Percentiles rank a stretch among this genome's conserved stretches.
Conservation (phyloP, 2,797 vertebrate species). For the Dryobates pubescens region DNA sequence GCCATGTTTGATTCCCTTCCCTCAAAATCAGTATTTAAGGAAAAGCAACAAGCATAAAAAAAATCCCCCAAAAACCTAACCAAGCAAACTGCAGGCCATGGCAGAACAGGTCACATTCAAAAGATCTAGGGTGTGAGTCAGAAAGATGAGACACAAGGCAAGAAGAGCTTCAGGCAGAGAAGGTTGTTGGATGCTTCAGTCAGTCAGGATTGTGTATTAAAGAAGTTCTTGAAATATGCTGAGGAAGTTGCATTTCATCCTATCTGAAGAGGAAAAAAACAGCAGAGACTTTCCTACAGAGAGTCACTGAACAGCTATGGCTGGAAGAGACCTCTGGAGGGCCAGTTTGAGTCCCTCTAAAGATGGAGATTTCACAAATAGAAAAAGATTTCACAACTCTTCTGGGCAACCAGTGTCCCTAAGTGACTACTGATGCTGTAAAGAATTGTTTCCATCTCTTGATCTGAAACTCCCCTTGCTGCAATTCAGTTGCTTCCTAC, state of each 20-base stretch:
- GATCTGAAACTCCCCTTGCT: neutral
- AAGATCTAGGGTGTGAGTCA: neutral
- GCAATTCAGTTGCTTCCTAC: neutral
- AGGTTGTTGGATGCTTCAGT: neutral
- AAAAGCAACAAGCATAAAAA: neutral
- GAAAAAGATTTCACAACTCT: neutral
- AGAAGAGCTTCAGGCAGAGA: neutral
- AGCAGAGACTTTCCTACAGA: neutral
- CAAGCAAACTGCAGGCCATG: neutral
- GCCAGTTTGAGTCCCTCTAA: neutral
- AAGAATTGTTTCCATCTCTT: neutral
- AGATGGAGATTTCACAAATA: neutral
- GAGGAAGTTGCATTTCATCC: neutral
- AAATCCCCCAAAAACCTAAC: neutral
- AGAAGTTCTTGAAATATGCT: neutral
- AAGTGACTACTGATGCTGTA: neutral
- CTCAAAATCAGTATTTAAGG: constrained; percentile 6
- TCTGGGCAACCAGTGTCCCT: neutral
- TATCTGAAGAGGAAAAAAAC: neutral
- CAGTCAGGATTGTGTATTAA: neutral
- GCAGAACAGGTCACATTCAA: neutral
- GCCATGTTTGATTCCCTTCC: neutral
- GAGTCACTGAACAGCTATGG: neutral
- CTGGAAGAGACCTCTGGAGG: neutral
- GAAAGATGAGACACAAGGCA: neutral